Conservation (phyloP, 2,797 vertebrate species). For the Cyclura pinguis region DNA sequence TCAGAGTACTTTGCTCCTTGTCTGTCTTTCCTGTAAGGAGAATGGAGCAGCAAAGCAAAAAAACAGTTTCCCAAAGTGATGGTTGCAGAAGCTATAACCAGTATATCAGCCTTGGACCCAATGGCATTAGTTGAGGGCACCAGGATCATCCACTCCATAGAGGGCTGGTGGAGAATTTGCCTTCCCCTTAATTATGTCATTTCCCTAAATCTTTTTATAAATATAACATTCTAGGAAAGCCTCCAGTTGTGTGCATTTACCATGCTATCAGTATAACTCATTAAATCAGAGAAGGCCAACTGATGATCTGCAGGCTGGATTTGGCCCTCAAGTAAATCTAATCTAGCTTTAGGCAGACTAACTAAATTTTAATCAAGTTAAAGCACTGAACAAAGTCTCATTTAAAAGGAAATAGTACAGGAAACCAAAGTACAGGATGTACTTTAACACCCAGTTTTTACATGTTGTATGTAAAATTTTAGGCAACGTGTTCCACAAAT, state of each 20-base stretch:
- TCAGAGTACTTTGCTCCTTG: too few species aligned
- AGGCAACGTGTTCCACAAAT: neutral
- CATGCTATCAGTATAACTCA: neutral
- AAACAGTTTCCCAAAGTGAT: neutral
- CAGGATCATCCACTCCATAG: neutral
- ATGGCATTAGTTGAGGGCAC: neutral
- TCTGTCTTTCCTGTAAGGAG: too few species aligned
- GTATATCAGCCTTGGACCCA: neutral
- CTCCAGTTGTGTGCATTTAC: neutral
- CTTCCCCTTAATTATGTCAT: neutral
- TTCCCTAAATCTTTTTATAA: neutral
- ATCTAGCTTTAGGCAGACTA: neutral
- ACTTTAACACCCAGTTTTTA: neutral
- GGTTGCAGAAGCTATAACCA: neutral
- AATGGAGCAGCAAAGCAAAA: too few species aligned
- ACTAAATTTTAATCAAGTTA: neutral
- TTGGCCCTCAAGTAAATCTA: neutral
- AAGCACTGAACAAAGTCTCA: neutral
- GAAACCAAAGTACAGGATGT: neutral
- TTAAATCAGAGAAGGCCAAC: neutral
- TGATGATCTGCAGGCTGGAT: too few species aligned
- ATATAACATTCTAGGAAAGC: neutral
- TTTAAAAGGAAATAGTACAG: neutral
- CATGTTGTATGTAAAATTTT: neutral
- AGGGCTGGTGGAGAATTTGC: neutral